A percentile compares a stretch with the other conserved stretches of the same genome.
phyloP scores from a whole-genome alignment of 2,113 vertebrate genomes.

The Acrocephalus arundinaceus region DNA sequence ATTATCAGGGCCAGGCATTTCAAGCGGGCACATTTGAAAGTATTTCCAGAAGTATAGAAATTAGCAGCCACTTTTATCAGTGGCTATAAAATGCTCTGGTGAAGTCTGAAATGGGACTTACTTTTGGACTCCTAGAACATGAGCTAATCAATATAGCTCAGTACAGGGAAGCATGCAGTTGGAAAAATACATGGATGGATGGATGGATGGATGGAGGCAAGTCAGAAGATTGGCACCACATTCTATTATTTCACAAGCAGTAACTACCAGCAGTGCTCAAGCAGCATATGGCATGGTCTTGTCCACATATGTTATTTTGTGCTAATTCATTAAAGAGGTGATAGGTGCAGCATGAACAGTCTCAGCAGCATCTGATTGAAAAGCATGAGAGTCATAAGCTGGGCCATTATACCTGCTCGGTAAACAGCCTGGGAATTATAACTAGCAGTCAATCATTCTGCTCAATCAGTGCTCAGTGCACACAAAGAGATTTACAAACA shows the following conservation, averaged over 20 bases:
- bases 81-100: background rate
- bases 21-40: background rate
- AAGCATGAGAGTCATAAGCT: background rate
- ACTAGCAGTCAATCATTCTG: background rate
- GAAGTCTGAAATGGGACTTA: background rate
- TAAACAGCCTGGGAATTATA: background rate
- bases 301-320: background rate
- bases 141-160: background rate
- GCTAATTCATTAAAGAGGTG: background rate
- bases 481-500: slow-evolving; percentile 52
- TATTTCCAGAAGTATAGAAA: background rate
- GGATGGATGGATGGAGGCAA: background rate
- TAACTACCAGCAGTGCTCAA: slow-evolving; percentile 14
- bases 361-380: slow-evolving; percentile 13
- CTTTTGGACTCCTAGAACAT: background rate
- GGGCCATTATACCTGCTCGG: slow-evolving; percentile 1
- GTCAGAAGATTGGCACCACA: background rate
- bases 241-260: slow-evolving; percentile 22
- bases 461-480: slow-evolving; percentile 23
- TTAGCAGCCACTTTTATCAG: background rate
- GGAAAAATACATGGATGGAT: background rate
- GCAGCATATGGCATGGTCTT: background rate
- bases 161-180: background rate
- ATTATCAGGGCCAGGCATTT: background rate
- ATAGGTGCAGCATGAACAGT: slow-evolving; percentile 23